These are phyloP conservation scores for Echinops telfairi DNA, from an alignment of 2,113 vertebrate genomes.

Conservation along the genomic window DNA sequence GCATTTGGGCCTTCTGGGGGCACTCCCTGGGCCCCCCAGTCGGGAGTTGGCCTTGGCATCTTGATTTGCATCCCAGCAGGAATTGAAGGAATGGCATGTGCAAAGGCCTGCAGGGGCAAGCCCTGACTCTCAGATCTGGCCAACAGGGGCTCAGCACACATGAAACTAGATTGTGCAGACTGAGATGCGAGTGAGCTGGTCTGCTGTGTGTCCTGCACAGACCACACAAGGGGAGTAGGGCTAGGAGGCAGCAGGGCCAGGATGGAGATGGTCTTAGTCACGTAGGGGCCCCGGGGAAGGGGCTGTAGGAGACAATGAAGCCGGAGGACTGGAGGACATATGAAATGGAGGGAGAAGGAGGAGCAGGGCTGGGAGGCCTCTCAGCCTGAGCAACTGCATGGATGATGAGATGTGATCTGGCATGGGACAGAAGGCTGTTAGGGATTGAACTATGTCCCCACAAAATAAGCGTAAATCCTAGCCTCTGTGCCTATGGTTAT, in stretches of 20 bases:
- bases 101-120: neutral
- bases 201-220: neutral
- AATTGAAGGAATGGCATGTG: neutral
- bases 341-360: neutral
- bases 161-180: neutral
- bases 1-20: neutral
- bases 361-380: neutral
- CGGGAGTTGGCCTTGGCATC: slow-evolving; percentile 36
- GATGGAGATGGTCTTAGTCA: neutral
- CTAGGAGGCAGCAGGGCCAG: neutral
- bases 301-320: neutral
- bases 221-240: neutral
- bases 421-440: neutral
- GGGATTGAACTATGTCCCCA: neutral
- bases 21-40: neutral
- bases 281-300: neutral
- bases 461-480: no score
- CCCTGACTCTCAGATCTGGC: neutral
- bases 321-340: neutral
- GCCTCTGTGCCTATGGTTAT: neutral
- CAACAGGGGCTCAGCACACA: neutral
- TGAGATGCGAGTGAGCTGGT: neutral
- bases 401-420: neutral
- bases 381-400: neutral
- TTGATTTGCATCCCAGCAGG: slow-evolving; percentile 6